Percentiles rank a stretch among this genome's conserved stretches.
Evolutionary conservation across 2,888 invertebrate genomes (phyloP).

Genomic region (Aspidiotus rigidus): DNA sequence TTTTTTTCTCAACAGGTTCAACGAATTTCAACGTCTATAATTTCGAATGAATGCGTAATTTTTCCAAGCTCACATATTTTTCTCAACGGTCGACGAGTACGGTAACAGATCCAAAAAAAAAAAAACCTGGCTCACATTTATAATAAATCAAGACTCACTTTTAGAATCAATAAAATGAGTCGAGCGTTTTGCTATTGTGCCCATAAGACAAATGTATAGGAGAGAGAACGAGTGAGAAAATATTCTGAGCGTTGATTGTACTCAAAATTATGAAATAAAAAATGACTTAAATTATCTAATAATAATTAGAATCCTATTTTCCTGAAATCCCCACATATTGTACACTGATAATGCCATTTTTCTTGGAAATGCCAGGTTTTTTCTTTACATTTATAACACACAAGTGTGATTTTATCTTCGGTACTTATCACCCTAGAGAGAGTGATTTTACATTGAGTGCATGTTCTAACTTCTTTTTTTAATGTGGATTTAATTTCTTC

Average conservation of each 20-base stretch:
- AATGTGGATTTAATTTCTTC: not conserved
- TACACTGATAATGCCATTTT: conserved; percentile 4
- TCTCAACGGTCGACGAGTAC: not conserved
- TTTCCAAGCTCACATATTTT: conserved; percentile 4
- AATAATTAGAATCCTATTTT: conserved; percentile 6
- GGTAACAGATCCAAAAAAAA: not conserved
- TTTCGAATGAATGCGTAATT: conserved; percentile 1
- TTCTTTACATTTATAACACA: conserved; percentile 9
- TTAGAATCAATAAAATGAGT: conserved; percentile 4
- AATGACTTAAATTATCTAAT: conserved; percentile 4
- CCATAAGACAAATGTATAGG: conserved; percentile 4
- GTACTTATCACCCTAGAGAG: not conserved
- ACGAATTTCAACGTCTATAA: conserved; percentile 3
- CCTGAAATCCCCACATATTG: conserved; percentile 9
- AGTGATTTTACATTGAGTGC: conserved; percentile 8
- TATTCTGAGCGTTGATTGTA: conserved; percentile 4
- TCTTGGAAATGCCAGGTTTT: conserved; percentile 2
- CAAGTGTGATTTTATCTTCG: conserved; percentile 9
- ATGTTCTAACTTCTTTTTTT: conserved; percentile 9
- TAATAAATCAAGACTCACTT: conserved; percentile 4
- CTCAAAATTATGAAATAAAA: conserved; percentile 4
- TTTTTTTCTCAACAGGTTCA: conserved; percentile 15
- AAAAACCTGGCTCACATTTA: not conserved
- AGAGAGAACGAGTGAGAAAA: conserved; percentile 4
- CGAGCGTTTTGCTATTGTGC: not conserved